These are phyloP conservation scores for Resseliella maxima DNA, from an alignment of 2,888 invertebrate genomes.

Conservation along the genomic window DNA sequence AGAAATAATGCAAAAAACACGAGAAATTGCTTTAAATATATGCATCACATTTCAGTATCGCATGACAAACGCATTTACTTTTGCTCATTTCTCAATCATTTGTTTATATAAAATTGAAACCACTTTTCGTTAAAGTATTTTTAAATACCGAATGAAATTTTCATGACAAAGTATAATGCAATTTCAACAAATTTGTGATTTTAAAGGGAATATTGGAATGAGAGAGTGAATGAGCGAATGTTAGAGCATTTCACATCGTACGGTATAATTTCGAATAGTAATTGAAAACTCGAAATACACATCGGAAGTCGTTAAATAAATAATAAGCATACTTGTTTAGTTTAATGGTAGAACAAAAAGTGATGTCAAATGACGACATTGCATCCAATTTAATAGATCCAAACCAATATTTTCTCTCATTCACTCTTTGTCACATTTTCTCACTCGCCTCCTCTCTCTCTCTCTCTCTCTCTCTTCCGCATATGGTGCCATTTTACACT, in stretches of 20 bases:
- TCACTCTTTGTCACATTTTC: not conserved
- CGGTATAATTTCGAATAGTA: not conserved
- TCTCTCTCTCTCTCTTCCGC: too few relatives aligned
- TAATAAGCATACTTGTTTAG: conserved; percentile 18
- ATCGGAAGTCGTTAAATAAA: conserved; percentile 9
- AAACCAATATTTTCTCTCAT: not conserved
- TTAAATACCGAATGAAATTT: not conserved
- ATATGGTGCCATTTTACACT: too few relatives aligned
- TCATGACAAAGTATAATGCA: too few relatives aligned
- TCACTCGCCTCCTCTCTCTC: too few relatives aligned
- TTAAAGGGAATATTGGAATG: too few relatives aligned
- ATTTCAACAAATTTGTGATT: too few relatives aligned
- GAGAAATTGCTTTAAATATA: not conserved
- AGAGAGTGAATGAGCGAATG: too few relatives aligned
- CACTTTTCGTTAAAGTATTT: not conserved
- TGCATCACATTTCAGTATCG: not conserved
- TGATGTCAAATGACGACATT: not conserved
- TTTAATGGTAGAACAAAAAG: conserved; percentile 1
- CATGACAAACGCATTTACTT: not conserved
- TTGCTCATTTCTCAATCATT: not conserved
- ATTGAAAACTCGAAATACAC: not conserved
- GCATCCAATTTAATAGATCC: not conserved
- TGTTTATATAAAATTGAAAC: not conserved
- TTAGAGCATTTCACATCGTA: not conserved
- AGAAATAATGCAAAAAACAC: too few relatives aligned